phyloP scores from a whole-genome alignment of 2,113 vertebrate species.

The Nipponia nippon region DNA sequence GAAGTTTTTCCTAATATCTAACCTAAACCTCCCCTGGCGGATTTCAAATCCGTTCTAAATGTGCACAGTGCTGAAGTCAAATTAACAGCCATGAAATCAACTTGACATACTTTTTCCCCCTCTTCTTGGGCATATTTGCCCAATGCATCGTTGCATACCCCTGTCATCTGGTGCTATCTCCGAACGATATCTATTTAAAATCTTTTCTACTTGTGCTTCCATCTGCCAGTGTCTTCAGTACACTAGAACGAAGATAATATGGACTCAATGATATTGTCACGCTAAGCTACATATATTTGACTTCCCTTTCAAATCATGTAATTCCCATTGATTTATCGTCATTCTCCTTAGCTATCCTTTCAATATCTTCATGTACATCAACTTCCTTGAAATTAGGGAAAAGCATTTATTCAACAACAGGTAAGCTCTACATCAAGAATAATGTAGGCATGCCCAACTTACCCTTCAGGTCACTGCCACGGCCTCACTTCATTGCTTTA shows the following conservation, averaged over 20 bases:
- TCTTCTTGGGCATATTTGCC: not conserved
- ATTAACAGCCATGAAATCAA: not conserved
- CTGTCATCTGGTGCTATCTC: not conserved
- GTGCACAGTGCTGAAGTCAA: not conserved
- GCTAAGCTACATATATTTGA: not conserved
- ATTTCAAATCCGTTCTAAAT: not conserved
- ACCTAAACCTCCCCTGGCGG: too few relatives aligned
- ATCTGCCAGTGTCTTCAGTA: not conserved
- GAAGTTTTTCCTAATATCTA: too few relatives aligned
- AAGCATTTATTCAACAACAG: not conserved
- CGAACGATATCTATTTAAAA: not conserved
- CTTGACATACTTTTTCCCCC: not conserved
- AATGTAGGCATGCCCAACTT: not conserved
- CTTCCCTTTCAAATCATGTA: not conserved
- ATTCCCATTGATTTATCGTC: not conserved
- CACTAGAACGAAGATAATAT: not conserved
- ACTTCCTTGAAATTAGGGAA: not conserved
- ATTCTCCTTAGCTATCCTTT: not conserved
- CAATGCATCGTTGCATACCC: not conserved
- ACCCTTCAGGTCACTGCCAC: not conserved
- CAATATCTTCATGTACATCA: not conserved
- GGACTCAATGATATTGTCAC: not conserved
- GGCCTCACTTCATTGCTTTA: not conserved
- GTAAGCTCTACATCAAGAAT: not conserved
- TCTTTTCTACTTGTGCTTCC: not conserved